A percentile compares a stretch with the other conserved stretches of the same genome.
Conservation (phyloP, 2,797 vertebrate genomes). For the Protosalanx chinensis region DNA sequence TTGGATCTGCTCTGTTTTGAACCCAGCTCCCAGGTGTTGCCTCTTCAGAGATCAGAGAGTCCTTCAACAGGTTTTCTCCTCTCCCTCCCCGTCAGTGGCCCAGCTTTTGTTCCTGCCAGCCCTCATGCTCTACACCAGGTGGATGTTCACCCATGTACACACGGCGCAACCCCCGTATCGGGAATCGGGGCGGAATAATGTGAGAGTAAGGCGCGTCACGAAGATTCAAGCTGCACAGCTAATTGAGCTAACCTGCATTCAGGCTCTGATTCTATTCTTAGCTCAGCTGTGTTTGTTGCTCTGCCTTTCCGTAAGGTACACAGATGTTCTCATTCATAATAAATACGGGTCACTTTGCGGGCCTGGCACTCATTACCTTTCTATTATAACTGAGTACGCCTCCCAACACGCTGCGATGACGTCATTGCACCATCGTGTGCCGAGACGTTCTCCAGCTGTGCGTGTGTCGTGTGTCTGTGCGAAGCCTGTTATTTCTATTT, state of each 20-base stretch:
- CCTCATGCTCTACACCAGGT: conserved; percentile 8
- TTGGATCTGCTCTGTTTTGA: conserved; percentile 2
- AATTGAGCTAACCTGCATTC: neutral
- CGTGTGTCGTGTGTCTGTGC: neutral
- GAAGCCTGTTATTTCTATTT: conserved; percentile 44
- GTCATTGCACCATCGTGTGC: conserved; percentile 28
- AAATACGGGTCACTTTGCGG: conserved; percentile 52
- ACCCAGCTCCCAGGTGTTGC: conserved; percentile 6
- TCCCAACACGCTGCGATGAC: conserved; percentile 26
- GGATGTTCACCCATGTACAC: conserved; percentile 25
- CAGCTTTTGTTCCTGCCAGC: conserved; percentile 7
- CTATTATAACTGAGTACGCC: conserved; percentile 37
- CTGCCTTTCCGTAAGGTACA: conserved; percentile 15
- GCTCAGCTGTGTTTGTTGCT: neutral
- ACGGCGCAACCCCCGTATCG: conserved; percentile 14
- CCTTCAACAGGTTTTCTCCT: neutral
- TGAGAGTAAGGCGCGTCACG: conserved; percentile 20
- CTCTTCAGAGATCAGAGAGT: conserved; percentile 8
- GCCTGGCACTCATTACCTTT: conserved; percentile 35
- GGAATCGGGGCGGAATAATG: conserved; percentile 16
- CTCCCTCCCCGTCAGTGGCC: neutral
- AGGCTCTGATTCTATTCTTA: neutral
- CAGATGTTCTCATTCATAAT: conserved; percentile 59
- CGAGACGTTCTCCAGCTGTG: neutral
- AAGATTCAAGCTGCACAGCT: conserved; percentile 23